phyloP scores from a whole-genome alignment of 2,888 invertebrate species.

The Heteropelma amictum region DNA sequence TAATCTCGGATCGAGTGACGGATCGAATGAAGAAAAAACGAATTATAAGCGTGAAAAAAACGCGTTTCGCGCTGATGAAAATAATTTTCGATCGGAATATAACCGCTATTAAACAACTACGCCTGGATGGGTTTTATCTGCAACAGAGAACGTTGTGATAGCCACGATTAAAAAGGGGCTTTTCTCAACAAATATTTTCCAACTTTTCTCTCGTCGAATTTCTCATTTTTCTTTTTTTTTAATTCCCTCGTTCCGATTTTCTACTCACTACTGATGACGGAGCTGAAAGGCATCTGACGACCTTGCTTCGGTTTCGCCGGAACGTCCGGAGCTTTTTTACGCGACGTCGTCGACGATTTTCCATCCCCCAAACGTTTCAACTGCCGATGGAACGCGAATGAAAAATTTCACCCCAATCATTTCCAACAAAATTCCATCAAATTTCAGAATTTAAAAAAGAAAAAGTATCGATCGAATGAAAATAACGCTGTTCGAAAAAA shows the following conservation, averaged over 20 bases:
- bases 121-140: constrained; percentile 72
- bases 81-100: constrained; percentile 22
- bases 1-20: too few species aligned
- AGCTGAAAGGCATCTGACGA: constrained; percentile 61
- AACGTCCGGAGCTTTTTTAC: constrained; percentile 64
- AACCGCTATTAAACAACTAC: constrained; percentile 69
- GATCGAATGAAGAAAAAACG: too few species aligned
- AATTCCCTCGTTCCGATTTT: constrained; percentile 7
- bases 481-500: too few species aligned
- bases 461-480: too few species aligned
- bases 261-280: constrained; percentile 71
- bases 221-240: not conserved
- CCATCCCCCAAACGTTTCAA: constrained; percentile 66
- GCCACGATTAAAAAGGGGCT: constrained; percentile 8
- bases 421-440: too few species aligned
- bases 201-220: not conserved
- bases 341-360: constrained; percentile 53
- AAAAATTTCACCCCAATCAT: too few species aligned
- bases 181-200: constrained; percentile 6
- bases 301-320: constrained; percentile 63
- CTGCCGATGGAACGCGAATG: constrained; percentile 47
- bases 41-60: too few species aligned
- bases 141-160: constrained; percentile 63
- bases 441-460: too few species aligned
- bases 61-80: too few species aligned